These are phyloP conservation scores for Holocentrus rufus DNA, from an alignment of 2,797 vertebrate genomes.

Conservation along the genomic window DNA sequence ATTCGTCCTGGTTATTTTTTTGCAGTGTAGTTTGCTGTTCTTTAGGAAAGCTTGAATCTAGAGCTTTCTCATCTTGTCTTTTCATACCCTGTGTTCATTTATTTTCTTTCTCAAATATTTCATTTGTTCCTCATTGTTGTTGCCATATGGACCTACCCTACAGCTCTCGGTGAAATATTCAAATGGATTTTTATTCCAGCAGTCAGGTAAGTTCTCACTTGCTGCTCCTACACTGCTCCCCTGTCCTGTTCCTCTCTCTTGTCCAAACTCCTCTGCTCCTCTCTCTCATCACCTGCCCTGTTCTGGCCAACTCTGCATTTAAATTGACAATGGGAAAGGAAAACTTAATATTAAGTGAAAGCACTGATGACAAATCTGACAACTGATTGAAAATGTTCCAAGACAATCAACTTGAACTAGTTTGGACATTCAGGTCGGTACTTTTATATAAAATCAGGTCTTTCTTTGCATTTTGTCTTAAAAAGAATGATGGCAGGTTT, in stretches of 20 bases:
- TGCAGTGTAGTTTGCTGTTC: neutral
- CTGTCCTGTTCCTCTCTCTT: too few species aligned
- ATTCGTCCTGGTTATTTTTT: slow-evolving; percentile 10
- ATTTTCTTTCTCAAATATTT: slow-evolving; percentile 20
- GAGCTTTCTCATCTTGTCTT: neutral
- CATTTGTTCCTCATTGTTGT: slow-evolving; percentile 6
- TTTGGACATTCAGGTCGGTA: too few species aligned
- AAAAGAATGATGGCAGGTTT: too few species aligned
- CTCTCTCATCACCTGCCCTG: neutral
- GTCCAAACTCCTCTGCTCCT: neutral
- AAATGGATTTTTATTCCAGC: slow-evolving; percentile 7
- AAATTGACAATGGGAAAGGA: too few species aligned
- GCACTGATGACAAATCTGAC: too few species aligned
- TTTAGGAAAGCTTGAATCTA: neutral
- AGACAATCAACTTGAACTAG: too few species aligned
- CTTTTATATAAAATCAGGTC: too few species aligned
- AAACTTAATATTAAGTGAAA: too few species aligned
- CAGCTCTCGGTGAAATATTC: neutral
- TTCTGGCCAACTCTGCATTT: slow-evolving; percentile 7
- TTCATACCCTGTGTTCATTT: neutral
- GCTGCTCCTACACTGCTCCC: too few species aligned
- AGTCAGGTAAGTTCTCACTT: neutral
- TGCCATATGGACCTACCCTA: slow-evolving; percentile 1
- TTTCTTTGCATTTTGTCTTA: too few species aligned
- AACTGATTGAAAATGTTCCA: too few species aligned